Percentiles rank a stretch among this genome's conserved stretches.
Evolutionary conservation across 2,113 vertebrate genomes (phyloP).

Genomic region (Thinocorus orbignyianus): DNA sequence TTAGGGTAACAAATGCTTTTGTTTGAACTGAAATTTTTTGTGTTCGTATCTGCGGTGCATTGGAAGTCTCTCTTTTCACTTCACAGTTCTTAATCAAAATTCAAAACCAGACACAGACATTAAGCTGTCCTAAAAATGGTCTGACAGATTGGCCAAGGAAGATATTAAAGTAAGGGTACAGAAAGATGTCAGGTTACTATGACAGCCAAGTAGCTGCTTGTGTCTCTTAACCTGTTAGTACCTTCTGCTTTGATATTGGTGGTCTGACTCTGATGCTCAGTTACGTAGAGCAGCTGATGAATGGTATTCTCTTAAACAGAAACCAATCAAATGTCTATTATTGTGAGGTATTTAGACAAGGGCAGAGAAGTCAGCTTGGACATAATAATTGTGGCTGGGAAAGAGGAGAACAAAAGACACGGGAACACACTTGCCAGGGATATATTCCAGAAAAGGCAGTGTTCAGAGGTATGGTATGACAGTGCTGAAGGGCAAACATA

Average conservation of each 20-base stretch:
- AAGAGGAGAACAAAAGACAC: background rate
- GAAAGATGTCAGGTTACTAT: background rate
- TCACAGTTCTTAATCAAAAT: background rate
- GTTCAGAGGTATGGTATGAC: background rate
- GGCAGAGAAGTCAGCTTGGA: background rate
- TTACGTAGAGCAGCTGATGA: background rate
- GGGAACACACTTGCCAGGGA: fast-evolving
- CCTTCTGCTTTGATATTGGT: background rate
- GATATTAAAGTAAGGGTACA: background rate
- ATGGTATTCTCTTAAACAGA: background rate
- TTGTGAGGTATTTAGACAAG: background rate
- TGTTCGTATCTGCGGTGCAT: background rate
- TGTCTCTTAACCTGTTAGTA: background rate
- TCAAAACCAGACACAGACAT: background rate
- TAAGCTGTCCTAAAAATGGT: background rate
- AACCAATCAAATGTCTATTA: background rate
- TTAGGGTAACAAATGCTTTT: background rate
- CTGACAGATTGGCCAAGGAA: background rate
- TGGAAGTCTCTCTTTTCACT: background rate
- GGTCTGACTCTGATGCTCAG: background rate
- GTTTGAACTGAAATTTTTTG: background rate
- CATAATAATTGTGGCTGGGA: background rate
- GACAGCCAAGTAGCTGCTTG: background rate
- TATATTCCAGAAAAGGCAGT: background rate
- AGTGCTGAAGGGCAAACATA: background rate